Evolutionary conservation across 2,888 invertebrate genomes (phyloP).

Genomic region (Ephialtes manifestator): DNA sequence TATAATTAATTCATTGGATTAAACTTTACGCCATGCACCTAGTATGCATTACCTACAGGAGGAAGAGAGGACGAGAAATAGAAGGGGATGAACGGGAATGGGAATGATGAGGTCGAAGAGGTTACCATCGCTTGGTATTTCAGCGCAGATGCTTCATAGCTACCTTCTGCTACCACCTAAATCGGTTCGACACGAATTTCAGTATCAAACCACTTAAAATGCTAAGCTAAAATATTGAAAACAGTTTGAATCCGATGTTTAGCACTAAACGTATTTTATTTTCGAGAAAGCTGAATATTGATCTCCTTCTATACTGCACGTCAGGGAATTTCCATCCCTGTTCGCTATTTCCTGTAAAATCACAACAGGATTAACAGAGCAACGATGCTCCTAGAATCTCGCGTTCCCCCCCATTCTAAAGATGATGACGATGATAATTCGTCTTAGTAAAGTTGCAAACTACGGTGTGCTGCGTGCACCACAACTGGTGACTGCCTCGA

Average conservation of each 20-base stretch:
- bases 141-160: background rate
- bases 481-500: background rate
- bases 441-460: slow-evolving; percentile 2
- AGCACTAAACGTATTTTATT: background rate
- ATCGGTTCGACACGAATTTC: background rate
- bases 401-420: background rate
- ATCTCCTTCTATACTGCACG: background rate
- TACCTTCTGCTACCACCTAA: background rate
- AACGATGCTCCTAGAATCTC: background rate
- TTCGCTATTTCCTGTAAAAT: background rate
- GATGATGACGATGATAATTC: slow-evolving; percentile 6
- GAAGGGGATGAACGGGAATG: slow-evolving; percentile 31
- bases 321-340: background rate
- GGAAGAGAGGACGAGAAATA: slow-evolving; percentile 23
- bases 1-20: slow-evolving; percentile 84
- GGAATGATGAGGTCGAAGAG: slow-evolving; percentile 27
- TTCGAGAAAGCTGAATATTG: background rate
- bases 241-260: background rate
- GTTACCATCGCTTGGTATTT: slow-evolving; percentile 16
- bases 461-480: background rate
- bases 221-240: background rate
- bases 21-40: slow-evolving; percentile 79
- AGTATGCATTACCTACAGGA: slow-evolving; percentile 76
- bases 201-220: background rate
- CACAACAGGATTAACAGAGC: too few species aligned